Evolutionary conservation across 2,113 vertebrate genomes (phyloP).

Genomic region (Phylloscopus trochilus): DNA sequence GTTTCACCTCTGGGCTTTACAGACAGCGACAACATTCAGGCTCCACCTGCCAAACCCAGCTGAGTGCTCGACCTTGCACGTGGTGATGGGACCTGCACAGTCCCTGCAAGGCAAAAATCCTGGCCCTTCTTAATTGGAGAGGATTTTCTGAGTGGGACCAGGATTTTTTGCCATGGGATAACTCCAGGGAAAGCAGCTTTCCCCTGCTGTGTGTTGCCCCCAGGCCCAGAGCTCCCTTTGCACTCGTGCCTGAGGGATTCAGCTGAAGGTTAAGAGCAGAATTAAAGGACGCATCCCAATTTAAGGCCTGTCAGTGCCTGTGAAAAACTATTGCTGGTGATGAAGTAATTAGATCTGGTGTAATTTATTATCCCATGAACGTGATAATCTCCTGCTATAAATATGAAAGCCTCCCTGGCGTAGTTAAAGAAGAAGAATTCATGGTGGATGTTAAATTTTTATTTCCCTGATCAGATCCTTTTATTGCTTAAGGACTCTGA

Average conservation of each 20-base stretch:
- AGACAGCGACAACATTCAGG: not conserved
- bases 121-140: not conserved
- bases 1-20: not conserved
- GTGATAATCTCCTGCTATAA: conserved; percentile 68
- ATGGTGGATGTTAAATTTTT: conserved; percentile 51
- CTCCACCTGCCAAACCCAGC: not conserved
- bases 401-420: conserved; percentile 41
- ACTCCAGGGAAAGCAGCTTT: not conserved
- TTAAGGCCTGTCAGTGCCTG: conserved; percentile 56
- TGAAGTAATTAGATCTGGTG: conserved; percentile 63
- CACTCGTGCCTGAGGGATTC: not conserved
- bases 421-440: conserved; percentile 58
- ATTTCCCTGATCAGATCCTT: conserved; percentile 51
- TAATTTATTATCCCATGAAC: conserved; percentile 63
- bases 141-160: not conserved
- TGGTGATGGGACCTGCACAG: not conserved
- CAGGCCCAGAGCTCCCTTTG: not conserved
- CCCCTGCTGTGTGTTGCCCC: not conserved
- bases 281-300: conserved; percentile 57
- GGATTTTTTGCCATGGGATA: not conserved
- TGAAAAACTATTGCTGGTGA: conserved; percentile 64
- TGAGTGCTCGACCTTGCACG: not conserved
- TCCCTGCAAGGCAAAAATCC: not conserved
- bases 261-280: conserved; percentile 60
- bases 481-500: conserved; percentile 46